Evolutionary conservation across 2,113 vertebrate genomes (phyloP), one percentile per base, ranked within the genome.

Genomic region (Mormyrus iriodes): DNA sequence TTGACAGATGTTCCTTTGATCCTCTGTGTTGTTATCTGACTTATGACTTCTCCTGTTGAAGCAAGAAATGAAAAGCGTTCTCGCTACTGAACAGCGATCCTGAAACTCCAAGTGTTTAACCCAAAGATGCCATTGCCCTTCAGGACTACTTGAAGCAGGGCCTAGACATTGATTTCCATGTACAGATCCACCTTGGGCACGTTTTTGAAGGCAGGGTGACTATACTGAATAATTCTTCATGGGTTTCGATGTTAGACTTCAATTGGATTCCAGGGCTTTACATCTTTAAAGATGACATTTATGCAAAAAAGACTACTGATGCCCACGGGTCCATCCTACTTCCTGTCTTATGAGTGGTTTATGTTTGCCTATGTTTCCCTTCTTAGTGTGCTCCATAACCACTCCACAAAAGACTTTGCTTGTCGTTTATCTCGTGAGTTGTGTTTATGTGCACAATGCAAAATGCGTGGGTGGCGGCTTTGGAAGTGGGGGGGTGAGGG

Each of bases 121-220:
- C 21, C 58, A 7, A 21, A 42, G 53, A 73, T 76, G 53, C n/a
- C n/a, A n/a, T n/a, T n/a, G n/a, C n/a, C n/a, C n/a, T n/a, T n/a
- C n/a, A n/a, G n/a, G n/a, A n/a, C 95, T 99, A 99, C 95, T 97
- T 99, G 95, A 99, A 99, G 94, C 98, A 99, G 96, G 98, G 99
- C 95, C 96, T 99, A 96, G 98, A 99, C 94, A 98, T 99, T 90
- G 98, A 99, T 94, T 98, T 99, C 92, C 98, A 99, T 1, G 98
- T 98, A 95, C 98, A 99, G 95, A 99, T 99, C 94, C 98, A 99
- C 94, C 99, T 99, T 95, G 98, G 98, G 92, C 97, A 98, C 92
- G 98, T 99, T 95, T 99, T 99, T 99, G 98, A 99, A 99, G 96
- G 98, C 98, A 95, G 98, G 98, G 98, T 99, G 96, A 97, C 96